These are phyloP conservation scores for Lerema accius DNA, from an alignment of 1,140 invertebrate species.

Conservation along the genomic window DNA sequence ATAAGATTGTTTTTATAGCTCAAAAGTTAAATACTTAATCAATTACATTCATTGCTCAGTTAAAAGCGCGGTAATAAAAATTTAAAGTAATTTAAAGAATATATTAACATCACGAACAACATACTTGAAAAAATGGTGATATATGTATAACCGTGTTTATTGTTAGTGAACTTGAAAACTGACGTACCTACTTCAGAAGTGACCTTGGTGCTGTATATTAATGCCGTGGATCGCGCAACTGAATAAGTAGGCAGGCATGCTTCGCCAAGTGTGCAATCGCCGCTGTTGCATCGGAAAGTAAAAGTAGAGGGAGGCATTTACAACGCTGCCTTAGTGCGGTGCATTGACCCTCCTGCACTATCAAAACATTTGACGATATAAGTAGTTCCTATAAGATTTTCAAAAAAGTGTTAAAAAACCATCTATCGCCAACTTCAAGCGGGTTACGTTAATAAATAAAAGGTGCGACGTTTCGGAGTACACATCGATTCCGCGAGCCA, in stretches of 20 bases:
- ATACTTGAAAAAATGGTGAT: not conserved
- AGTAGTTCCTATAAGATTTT: too few species aligned
- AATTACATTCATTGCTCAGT: too few species aligned
- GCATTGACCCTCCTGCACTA: not conserved
- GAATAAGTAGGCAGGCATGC: not conserved
- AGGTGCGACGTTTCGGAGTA: too few species aligned
- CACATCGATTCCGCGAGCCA: too few species aligned
- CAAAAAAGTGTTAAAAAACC: not conserved
- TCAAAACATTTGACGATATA: not conserved
- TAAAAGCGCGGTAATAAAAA: too few species aligned
- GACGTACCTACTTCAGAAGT: not conserved
- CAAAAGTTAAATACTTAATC: too few species aligned
- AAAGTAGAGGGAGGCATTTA: constrained; percentile 20
- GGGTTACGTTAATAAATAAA: too few species aligned
- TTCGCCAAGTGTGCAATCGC: constrained; percentile 16
- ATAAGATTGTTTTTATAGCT: too few species aligned
- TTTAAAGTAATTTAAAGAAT: too few species aligned
- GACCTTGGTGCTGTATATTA: not conserved
- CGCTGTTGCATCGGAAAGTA: constrained; percentile 43
- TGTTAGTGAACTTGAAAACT: not conserved
- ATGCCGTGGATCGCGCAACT: not conserved
- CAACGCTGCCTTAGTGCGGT: not conserved
- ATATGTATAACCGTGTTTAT: not conserved
- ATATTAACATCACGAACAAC: too few species aligned
- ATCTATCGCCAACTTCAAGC: not conserved